phyloP scores from a whole-genome alignment of 1,140 invertebrate genomes.

The Ectropis grisescens region DNA sequence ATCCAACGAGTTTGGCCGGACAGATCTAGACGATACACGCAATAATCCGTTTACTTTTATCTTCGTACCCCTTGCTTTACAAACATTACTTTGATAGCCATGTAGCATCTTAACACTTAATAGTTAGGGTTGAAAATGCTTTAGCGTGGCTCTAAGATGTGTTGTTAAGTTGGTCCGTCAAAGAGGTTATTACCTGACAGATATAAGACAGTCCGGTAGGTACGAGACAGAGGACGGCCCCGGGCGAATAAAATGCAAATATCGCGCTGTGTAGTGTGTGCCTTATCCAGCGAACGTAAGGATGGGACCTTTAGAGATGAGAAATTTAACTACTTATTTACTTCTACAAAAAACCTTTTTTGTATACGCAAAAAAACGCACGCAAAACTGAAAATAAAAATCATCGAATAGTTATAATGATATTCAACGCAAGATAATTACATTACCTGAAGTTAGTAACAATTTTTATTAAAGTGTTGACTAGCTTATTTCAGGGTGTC shows the following conservation, averaged over 20 bases:
- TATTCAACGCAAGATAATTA: neutral
- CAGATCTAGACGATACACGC: conserved; percentile 35
- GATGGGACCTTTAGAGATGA: neutral
- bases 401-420: neutral
- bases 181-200: conserved; percentile 64
- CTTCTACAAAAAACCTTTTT: neutral
- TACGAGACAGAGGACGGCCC: conserved; percentile 19
- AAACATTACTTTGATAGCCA: conserved; percentile 6
- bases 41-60: conserved; percentile 67
- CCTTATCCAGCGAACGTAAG: conserved; percentile 10
- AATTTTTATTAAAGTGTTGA: too few species aligned
- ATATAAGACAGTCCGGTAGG: conserved; percentile 36
- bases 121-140: conserved; percentile 15
- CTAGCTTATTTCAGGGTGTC: too few species aligned
- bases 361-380: neutral
- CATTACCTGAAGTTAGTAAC: too few species aligned
- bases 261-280: conserved; percentile 21
- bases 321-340: neutral
- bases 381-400: neutral
- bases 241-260: conserved; percentile 58
- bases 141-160: neutral
- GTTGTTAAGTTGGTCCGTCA: conserved; percentile 36
- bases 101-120: conserved; percentile 3
- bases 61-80: conserved; percentile 34
- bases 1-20: conserved; percentile 20